These are phyloP conservation scores for Pomacea canaliculata DNA, from an alignment of 2,888 invertebrate genomes.

Conservation along the genomic window DNA sequence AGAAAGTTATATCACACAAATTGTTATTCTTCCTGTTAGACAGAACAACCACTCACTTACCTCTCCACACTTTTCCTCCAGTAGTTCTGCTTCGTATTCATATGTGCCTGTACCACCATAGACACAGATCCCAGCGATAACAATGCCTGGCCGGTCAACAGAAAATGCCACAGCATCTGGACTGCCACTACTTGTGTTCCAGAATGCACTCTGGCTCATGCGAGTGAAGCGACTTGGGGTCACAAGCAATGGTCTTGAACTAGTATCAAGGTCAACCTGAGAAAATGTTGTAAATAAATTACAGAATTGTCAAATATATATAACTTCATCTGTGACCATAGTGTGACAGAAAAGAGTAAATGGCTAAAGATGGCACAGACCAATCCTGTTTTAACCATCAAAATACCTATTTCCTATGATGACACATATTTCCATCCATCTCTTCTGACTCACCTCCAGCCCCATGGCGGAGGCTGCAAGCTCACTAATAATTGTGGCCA, in stretches of 20 bases:
- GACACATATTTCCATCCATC: too few relatives aligned
- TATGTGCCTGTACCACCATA: conserved; percentile 87
- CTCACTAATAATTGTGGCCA: conserved; percentile 88
- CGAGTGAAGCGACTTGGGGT: conserved; percentile 92
- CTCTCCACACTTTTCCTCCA: conserved; percentile 72
- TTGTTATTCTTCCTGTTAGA: too few relatives aligned
- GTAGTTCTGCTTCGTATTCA: conserved; percentile 90
- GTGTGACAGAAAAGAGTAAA: neutral
- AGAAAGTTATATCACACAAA: too few relatives aligned
- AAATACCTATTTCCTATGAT: too few relatives aligned
- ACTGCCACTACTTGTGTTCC: conserved; percentile 97
- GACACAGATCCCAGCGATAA: conserved; percentile 89
- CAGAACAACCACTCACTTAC: neutral
- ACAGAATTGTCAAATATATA: neutral
- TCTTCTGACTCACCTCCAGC: conserved; percentile 75
- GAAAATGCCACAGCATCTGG: conserved; percentile 96
- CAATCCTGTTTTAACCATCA: neutral
- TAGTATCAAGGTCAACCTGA: conserved; percentile 76
- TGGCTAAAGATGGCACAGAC: neutral
- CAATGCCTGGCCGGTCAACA: conserved; percentile 90
- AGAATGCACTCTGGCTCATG: conserved; percentile 88
- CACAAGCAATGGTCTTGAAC: conserved; percentile 83
- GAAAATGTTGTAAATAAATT: neutral
- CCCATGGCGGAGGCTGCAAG: conserved; percentile 81
- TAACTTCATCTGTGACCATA: too few relatives aligned